These are phyloP conservation scores for Fringilla coelebs DNA, from an alignment of 2,797 vertebrate species.

Conservation along the genomic window DNA sequence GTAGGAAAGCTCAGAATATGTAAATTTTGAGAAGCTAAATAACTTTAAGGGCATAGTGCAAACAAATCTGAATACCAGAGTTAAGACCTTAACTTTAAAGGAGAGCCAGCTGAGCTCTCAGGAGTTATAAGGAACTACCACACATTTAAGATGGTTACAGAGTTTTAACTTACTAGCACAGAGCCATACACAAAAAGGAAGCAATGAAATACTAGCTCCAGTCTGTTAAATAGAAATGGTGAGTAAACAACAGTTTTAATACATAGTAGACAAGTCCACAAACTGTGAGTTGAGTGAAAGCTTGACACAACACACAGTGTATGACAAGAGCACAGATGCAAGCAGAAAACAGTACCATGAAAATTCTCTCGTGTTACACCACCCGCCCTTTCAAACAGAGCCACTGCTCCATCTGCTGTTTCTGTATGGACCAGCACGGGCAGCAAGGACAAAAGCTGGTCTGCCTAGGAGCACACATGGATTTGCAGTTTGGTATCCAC, in stretches of 20 bases:
- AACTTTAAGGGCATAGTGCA: neutral
- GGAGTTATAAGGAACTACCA: neutral
- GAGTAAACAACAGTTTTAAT: neutral
- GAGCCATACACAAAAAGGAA: neutral
- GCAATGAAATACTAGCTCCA: neutral
- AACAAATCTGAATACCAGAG: neutral
- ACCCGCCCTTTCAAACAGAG: neutral
- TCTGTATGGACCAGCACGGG: neutral
- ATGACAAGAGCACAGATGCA: fast-evolving
- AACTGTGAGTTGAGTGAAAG: neutral
- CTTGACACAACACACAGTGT: neutral
- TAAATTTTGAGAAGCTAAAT: neutral
- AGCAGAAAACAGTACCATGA: neutral
- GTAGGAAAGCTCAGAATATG: neutral
- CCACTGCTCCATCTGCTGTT: conserved; percentile 67
- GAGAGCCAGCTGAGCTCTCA: neutral
- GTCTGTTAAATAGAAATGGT: neutral
- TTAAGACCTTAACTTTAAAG: neutral
- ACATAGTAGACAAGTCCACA: neutral
- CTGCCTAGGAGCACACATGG: neutral
- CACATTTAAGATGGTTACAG: fast-evolving
- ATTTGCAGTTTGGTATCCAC: neutral
- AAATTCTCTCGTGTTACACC: neutral
- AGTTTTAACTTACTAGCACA: neutral
- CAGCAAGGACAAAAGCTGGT: neutral